A percentile compares a stretch with the other conserved stretches of the same genome.
These are phyloP conservation scores for Acromyrmex charruanus DNA, from an alignment of 1,140 invertebrate species.

Conservation along the genomic window DNA sequence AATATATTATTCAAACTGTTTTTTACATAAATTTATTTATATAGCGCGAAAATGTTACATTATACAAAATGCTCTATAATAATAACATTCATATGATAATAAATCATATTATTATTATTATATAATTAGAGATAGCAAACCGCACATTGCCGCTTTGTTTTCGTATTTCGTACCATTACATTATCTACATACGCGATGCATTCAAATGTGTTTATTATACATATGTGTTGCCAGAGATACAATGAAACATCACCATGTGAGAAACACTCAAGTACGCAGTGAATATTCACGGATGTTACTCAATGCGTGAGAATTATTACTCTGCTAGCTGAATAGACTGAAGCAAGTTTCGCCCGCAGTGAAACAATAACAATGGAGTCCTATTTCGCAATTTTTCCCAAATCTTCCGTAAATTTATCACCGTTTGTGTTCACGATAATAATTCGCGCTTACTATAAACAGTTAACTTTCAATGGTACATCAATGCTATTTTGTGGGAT, in stretches of 20 bases:
- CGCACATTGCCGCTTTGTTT: not conserved
- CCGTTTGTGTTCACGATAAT: slow-evolving; percentile 57
- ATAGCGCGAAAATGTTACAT: not conserved
- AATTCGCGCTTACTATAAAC: not conserved
- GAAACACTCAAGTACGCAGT: slow-evolving; percentile 20
- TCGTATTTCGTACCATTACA: slow-evolving; percentile 4
- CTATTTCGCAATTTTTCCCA: slow-evolving; percentile 60
- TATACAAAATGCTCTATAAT: not conserved
- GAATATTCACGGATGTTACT: slow-evolving; percentile 49
- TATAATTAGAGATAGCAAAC: slow-evolving; percentile 35
- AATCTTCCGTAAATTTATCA: slow-evolving; percentile 60
- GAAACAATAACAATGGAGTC: slow-evolving; percentile 63
- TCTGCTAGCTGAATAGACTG: slow-evolving; percentile 49
- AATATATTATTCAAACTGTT: not conserved
- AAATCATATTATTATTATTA: slow-evolving; percentile 2
- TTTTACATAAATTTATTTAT: not conserved
- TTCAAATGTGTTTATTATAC: slow-evolving; percentile 27
- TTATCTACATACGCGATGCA: slow-evolving; percentile 17
- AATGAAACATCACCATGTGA: slow-evolving; percentile 51
- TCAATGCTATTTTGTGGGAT: not conserved
- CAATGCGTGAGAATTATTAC: slow-evolving; percentile 54
- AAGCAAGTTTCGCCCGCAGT: slow-evolving; percentile 51
- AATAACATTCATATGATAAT: not conserved
- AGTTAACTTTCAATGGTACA: slow-evolving; percentile 60
- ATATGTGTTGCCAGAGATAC: slow-evolving; percentile 24